A percentile compares a stretch with the other conserved stretches of the same genome.
phyloP scores from a whole-genome alignment of 1,140 invertebrate species.

The Tetranychus urticae region DNA sequence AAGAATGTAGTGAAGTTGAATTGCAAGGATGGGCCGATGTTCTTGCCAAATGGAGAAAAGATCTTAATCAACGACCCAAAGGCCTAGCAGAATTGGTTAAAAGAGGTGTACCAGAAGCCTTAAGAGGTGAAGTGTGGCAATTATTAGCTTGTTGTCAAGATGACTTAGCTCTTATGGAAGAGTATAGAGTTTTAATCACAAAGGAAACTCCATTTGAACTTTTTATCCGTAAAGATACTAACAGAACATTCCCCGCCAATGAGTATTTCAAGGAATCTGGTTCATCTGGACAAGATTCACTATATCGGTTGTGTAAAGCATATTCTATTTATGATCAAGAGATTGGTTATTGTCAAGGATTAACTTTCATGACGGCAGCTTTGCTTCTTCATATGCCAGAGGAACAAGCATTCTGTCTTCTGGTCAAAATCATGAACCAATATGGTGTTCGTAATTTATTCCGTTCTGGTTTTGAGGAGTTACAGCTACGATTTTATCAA shows the following conservation, averaged over 20 bases:
- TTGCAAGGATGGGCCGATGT: constrained; percentile 78
- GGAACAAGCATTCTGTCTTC: constrained; percentile 90
- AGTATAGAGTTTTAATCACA: constrained; percentile 67
- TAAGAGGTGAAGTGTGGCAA: constrained; percentile 93
- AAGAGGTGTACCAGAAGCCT: constrained; percentile 75
- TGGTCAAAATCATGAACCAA: constrained; percentile 90
- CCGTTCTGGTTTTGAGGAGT: constrained; percentile 82
- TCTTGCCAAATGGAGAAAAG: constrained; percentile 46
- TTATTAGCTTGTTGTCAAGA: constrained; percentile 61
- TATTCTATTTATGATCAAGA: constrained; percentile 92
- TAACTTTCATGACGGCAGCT: constrained; percentile 87
- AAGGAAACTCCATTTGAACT: constrained; percentile 73
- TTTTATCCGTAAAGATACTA: constrained; percentile 83
- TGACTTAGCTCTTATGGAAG: constrained; percentile 63
- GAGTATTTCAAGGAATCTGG: constrained; percentile 86
- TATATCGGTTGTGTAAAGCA: constrained; percentile 84
- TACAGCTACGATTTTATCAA: constrained; percentile 86
- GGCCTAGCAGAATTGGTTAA: constrained; percentile 49
- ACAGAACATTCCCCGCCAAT: constrained; percentile 93
- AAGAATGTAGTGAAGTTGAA: constrained; percentile 78
- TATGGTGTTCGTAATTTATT: constrained; percentile 83
- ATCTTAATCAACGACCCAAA: constrained; percentile 38
- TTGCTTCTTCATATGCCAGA: constrained; percentile 94
- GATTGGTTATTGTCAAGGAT: constrained; percentile 93
- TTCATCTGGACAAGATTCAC: constrained; percentile 55